A percentile compares a stretch with the other conserved stretches of the same genome.
Evolutionary conservation across 1,140 invertebrate genomes (phyloP).

Genomic region (Caerostris extrusa): DNA sequence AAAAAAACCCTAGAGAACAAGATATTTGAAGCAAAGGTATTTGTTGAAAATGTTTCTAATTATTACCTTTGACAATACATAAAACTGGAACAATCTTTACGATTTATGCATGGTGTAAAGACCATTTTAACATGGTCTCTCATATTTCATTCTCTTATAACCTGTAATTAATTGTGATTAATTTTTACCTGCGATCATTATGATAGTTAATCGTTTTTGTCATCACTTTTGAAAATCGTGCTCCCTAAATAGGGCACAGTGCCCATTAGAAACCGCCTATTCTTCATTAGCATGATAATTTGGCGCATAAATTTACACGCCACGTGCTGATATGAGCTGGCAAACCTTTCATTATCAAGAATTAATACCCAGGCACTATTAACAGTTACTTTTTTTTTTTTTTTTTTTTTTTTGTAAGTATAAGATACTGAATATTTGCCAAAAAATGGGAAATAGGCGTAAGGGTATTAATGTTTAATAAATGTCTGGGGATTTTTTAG

Average conservation of each 20-base stretch:
- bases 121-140: neutral
- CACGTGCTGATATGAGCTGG: neutral
- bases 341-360: neutral
- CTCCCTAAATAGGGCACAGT: too few species aligned
- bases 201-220: slow-evolving; percentile 8
- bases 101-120: neutral
- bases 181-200: neutral
- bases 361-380: neutral
- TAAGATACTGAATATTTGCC: neutral
- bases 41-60: neutral
- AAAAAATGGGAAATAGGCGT: neutral
- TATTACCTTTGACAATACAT: neutral
- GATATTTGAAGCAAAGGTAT: neutral
- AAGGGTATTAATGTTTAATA: slow-evolving; percentile 3
- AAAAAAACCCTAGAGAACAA: neutral
- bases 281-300: slow-evolving; percentile 21
- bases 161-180: slow-evolving; percentile 12
- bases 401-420: too few species aligned
- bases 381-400: neutral
- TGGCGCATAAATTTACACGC: slow-evolving; percentile 22
- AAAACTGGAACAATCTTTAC: too few species aligned
- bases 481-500: neutral
- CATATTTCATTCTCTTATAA: neutral
- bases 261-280: neutral
- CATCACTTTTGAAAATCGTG: neutral